Evolutionary conservation across 2,113 vertebrate species (phyloP).

Genomic region (Bolborhynchus lineola): DNA sequence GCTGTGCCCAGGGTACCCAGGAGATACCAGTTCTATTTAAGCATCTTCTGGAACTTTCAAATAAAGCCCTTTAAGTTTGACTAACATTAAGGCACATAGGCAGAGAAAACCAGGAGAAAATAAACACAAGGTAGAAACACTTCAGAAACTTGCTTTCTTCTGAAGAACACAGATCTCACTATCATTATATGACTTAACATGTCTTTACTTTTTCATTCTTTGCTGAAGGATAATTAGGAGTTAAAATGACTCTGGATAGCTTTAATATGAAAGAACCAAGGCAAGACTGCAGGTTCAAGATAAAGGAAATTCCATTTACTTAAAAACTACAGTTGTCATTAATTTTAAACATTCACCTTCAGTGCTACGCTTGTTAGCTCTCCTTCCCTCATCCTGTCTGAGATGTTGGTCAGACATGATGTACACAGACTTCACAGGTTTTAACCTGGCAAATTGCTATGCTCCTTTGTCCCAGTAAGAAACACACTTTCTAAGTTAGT

Average conservation of each 20-base stretch:
- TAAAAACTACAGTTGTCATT: neutral
- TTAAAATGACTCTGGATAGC: neutral
- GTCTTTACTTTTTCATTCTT: neutral
- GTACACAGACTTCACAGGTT: neutral
- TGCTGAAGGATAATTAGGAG: neutral
- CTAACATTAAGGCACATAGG: neutral
- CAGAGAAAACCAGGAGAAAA: neutral
- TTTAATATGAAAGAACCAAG: neutral
- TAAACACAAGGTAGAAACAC: neutral
- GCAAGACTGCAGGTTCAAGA: neutral
- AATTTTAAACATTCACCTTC: neutral
- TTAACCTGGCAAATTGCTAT: accelerated
- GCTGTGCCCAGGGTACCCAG: neutral
- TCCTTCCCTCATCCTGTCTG: neutral
- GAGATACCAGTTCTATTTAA: neutral
- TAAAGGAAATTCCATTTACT: neutral
- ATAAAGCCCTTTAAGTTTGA: neutral
- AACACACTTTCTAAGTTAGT: accelerated
- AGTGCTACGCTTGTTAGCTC: neutral
- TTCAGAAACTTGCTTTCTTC: neutral
- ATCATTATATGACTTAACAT: accelerated
- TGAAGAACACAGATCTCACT: neutral
- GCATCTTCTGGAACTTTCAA: neutral
- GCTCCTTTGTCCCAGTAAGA: neutral
- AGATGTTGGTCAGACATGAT: neutral